Base-by-base conservation (phyloP, 2,113 vertebrate genomes). In the Hystrix cristata region DNA sequence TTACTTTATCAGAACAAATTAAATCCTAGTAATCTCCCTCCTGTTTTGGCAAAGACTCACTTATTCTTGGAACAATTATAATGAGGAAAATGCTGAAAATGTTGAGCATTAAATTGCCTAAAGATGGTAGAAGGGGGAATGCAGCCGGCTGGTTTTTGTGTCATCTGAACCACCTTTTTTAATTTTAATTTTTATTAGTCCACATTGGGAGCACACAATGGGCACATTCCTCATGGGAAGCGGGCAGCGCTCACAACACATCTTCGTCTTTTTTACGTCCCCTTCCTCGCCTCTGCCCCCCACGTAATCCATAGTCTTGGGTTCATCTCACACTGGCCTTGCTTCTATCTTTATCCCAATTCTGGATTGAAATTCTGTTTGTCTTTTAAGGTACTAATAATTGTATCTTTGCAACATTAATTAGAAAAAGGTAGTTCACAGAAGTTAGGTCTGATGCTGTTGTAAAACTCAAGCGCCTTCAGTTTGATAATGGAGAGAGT, bases 1-100 rank as follows among this genome's bases (percentile, higher is more conserved):
- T 95, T 51, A 81, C 25, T 76, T 29, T 72, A 31, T 92, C 79
- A 83, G 69, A 87, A 95, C 53, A 55, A 74, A 91, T 91, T 62
- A 86, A 62, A 69, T 94, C 46, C 64, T 84, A 71, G n/a, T 90
- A 64, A 81, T 82, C 38, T 38, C 19, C 84, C 21, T 71, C 31
- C 48, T 87, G 43, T 51, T 83, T 89, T 67, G 16, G 55, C 31
- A 84, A 57, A 91, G 48, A 74, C 62, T 86, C 31, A 64, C 34
- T 87, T 57, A 57, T 23, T 87, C 84, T 76, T 53, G 21, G 65
- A 91, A 65, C 60, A 88, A 29, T 71, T 55, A 59, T 69, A 86
- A 34, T 55, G 14, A 81, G 72, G 53, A 57, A 90, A 85, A 46
- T 71, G 53, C 25, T 81, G 38, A 64, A 92, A 60, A 29, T 25